Evolutionary conservation across 2,797 vertebrate species (phyloP), one percentile per base, ranked within the genome.

Genomic region (Silurus aristotelis): DNA sequence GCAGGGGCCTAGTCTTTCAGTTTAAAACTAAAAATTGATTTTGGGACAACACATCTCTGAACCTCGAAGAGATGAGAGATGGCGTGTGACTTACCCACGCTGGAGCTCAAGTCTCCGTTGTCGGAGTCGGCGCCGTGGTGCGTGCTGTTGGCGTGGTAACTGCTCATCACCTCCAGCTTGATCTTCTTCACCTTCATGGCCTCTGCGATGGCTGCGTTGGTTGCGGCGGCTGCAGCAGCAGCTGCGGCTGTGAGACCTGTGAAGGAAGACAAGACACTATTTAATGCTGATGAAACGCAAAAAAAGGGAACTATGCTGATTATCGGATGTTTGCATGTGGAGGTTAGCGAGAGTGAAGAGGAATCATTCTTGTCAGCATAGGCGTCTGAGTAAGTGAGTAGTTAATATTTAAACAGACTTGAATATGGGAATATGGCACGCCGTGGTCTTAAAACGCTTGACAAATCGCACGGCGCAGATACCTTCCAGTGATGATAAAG

Each of bases 171-270:
- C 96, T 99, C 98, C 93, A 99, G 94, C 95, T 99, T 99, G 95
- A 99, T 99, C 96, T 99, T 99, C 95, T 99, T 99, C 93, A 98
- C 98, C 96, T 99, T 99, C 98, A 99, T 99, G 95, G 98, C 98
- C 96, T 99, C 98, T 17, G 98, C 98, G 86, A 99, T 99, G 90
- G 98, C 98, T 6, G 98, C 98, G 25, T 99, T 99, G 93, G 98
- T 97, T 91, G 97, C 98, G 83, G 98, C 97, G 14, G 97, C 98
- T 70, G 98, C 98, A 0, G 98, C 96, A 17, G 96, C 96, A 9
- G 96, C 96, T 73, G 96, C 98, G 75, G 98, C 98, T 94, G 98
- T 99, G 94, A 99, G 94, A 90, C 98, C 98, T 99, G 92, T 83
- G 12, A 25, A 17, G 48, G 86, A 87, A 92, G 86, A 83, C 90